Base-by-base conservation (phyloP, 2,797 vertebrate species). In the Enteromius unitaeniatus region DNA sequence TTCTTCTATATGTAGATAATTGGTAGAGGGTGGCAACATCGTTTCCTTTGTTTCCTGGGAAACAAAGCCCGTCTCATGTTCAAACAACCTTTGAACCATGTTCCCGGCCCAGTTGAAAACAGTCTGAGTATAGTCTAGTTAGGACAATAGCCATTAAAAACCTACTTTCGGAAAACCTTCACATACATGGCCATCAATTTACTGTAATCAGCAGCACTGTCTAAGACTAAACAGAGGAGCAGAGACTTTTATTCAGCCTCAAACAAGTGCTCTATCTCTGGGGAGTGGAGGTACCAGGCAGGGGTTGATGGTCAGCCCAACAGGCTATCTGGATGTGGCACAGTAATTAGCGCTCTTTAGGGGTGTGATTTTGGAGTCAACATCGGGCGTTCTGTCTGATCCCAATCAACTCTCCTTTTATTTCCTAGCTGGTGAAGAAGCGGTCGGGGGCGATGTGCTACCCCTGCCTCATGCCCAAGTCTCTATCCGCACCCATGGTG, bases 171-270 rank as follows among this genome's bases (percentile, higher is more conserved):
- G 72, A 82, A 88, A 89, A 85, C 84, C 86, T 89, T 91, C 69
- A 90, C 88, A 88, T 69, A 87, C 80, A 74, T 86, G 37, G 88
- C 90, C 91, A 88, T 89, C 86, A 88, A 92, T 93, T 92, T 88
- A 87, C 89, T 90, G 81, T 86, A 92, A 93, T 91, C 92, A 94
- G 88, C 81, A 73, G 84, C 75, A 86, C 86, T 92, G 88, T 91
- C 87, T 84, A 88, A 88, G 80, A 87, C 84, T 84, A 88, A 85
- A 78, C 77, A 85, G 60, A 55, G 70, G 82, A 78, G 62, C 23
- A 21, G 58, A 64, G 77, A 84, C 80, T 79, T 87, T 82, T 77
- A 81, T 84, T 87, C 85, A 84, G 83, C 47, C 76, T 75, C 51
- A 79, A 79, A 80, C 58, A 78, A 81, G 65, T 49, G 31, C 64